These are phyloP conservation scores for Drosophila saltans DNA, from an alignment of 1,140 invertebrate species.

Conservation along the genomic window DNA sequence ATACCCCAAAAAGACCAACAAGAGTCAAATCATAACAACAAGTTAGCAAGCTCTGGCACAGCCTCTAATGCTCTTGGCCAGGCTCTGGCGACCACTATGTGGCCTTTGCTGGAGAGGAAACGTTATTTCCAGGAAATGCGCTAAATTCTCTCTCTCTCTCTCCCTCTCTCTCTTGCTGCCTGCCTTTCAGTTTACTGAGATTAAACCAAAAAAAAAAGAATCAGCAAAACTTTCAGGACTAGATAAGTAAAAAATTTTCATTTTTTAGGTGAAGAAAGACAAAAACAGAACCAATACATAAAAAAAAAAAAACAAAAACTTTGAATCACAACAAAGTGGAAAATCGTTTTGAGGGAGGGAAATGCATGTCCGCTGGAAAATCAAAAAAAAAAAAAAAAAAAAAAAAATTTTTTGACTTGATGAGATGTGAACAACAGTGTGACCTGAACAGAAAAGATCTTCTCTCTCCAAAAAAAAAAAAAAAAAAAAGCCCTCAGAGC, in stretches of 20 bases:
- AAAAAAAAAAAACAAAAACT: conserved; percentile 27
- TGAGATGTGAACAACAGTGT: conserved; percentile 35
- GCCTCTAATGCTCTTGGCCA: not conserved
- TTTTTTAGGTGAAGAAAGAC: conserved; percentile 27
- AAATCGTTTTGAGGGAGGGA: conserved; percentile 41
- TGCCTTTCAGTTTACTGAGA: not conserved
- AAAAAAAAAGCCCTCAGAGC: conserved; percentile 42
- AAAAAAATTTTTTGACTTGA: conserved; percentile 19
- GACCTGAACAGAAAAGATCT: conserved; percentile 72
- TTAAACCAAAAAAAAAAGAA: not conserved
- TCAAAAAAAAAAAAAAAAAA: not conserved
- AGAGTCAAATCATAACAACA: conserved; percentile 41
- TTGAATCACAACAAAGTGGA: conserved; percentile 48
- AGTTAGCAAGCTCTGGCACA: conserved; percentile 38
- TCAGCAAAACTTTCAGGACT: conserved; percentile 42
- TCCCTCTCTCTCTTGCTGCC: conserved; percentile 8
- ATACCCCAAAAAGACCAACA: not conserved
- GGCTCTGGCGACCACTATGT: not conserved
- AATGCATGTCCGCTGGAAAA: conserved; percentile 36
- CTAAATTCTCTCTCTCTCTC: conserved; percentile 33
- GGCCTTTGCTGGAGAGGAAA: conserved; percentile 53
- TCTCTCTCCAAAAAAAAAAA: conserved; percentile 37
- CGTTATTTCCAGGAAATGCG: conserved; percentile 73
- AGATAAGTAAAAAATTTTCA: conserved; percentile 45
- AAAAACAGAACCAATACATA: not conserved